A percentile compares a stretch with the other conserved stretches of the same genome.
Evolutionary conservation across 2,888 invertebrate species (phyloP).

Genomic region (Stenodera caucasica): DNA sequence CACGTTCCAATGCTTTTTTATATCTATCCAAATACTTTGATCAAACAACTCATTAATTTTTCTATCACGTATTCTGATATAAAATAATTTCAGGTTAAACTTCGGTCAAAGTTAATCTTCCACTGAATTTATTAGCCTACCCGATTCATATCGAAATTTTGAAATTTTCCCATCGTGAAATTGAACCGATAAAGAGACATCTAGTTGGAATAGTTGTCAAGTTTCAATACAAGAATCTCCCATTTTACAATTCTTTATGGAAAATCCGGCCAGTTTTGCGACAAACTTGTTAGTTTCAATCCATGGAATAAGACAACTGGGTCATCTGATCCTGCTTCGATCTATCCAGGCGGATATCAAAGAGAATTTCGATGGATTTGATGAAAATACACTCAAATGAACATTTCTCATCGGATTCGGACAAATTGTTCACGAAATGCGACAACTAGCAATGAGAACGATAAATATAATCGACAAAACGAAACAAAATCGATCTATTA

Average conservation of each 20-base stretch:
- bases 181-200: no score
- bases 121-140: conserved; percentile 1
- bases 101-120: conserved; percentile 5
- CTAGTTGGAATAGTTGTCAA: no score
- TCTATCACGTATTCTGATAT: conserved; percentile 18
- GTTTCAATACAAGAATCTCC: no score
- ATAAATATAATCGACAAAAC: no score
- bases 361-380: background rate
- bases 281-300: conserved; percentile 1
- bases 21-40: conserved; percentile 22
- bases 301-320: background rate
- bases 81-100: conserved; percentile 6
- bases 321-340: background rate
- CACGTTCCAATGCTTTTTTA: conserved; percentile 18
- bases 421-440: background rate
- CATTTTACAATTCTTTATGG: no score
- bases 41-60: conserved; percentile 19
- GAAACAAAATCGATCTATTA: background rate
- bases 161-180: no score
- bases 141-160: background rate
- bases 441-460: background rate
- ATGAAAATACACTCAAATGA: background rate
- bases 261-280: no score
- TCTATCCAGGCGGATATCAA: background rate
- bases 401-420: background rate